Conservation (phyloP, 2,113 vertebrate species). For the Pygathrix nemaeus region DNA sequence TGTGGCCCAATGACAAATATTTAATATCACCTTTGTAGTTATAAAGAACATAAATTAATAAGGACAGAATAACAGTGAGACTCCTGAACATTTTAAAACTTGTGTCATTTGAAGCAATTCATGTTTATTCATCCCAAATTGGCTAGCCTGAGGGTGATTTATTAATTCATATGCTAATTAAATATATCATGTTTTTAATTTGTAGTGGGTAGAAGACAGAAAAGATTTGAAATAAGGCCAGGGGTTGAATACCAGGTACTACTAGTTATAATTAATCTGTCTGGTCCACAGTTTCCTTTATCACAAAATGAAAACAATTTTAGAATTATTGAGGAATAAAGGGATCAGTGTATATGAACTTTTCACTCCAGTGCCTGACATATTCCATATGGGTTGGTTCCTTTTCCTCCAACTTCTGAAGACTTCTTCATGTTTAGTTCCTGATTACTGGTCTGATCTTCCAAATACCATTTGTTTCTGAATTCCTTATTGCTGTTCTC, state of each 20-base stretch:
- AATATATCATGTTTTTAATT: conserved; percentile 24
- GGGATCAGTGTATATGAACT: neutral
- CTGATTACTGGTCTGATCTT: neutral
- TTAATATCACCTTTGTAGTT: neutral
- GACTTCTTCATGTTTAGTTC: neutral
- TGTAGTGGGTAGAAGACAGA: neutral
- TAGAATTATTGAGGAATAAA: neutral
- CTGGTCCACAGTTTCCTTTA: neutral
- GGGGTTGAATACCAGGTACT: neutral
- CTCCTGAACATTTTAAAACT: neutral
- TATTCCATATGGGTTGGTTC: neutral
- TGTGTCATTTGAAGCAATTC: neutral
- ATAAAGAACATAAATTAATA: conserved; percentile 20
- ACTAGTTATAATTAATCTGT: conserved; percentile 9
- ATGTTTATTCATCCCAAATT: conserved; percentile 49
- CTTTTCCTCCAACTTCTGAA: neutral
- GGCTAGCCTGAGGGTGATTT: neutral
- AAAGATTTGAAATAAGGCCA: conserved; percentile 30
- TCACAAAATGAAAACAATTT: neutral
- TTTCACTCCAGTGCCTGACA: neutral
- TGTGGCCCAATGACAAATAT: neutral
- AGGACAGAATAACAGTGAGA: neutral
- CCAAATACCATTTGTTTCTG: neutral
- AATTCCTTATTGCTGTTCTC: neutral
- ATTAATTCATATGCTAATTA: conserved; percentile 52